A percentile compares a stretch with the other conserved stretches of the same genome.
Evolutionary conservation across 2,113 vertebrate species (phyloP).

Genomic region (Hyperopisus bebe): DNA sequence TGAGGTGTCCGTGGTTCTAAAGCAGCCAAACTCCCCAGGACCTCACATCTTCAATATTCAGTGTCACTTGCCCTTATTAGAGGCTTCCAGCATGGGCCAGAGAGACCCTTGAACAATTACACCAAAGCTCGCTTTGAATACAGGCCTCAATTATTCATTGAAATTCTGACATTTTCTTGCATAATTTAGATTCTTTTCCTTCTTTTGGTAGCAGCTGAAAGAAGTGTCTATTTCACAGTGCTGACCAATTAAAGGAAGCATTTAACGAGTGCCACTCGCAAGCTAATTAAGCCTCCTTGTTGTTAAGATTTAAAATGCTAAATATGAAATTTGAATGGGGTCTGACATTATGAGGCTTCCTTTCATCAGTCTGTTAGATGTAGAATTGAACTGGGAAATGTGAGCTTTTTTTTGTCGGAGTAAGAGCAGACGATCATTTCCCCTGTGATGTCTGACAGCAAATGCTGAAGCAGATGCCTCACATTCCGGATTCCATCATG

Average conservation of each 20-base stretch:
- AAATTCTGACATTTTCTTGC: slow-evolving; percentile 3
- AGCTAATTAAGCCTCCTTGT: not conserved
- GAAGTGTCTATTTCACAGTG: not conserved
- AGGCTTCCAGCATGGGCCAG: not conserved
- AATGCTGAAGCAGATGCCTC: not conserved
- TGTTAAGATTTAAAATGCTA: not conserved
- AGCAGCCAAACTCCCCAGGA: not conserved
- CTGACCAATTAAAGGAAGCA: not conserved
- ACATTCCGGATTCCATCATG: not conserved
- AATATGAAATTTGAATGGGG: not conserved
- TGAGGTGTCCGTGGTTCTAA: not conserved
- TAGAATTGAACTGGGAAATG: not conserved
- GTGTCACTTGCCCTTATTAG: not conserved
- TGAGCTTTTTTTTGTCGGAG: not conserved
- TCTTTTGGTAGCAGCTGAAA: not conserved
- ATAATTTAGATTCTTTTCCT: slow-evolving; percentile 12
- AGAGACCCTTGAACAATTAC: not conserved
- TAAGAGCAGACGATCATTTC: not conserved
- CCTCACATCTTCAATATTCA: not conserved
- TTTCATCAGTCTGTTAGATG: not conserved
- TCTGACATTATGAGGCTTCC: not conserved
- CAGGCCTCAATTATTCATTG: not conserved
- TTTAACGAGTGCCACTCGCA: not conserved
- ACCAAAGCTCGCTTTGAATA: slow-evolving; percentile 3
- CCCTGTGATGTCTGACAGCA: not conserved